Evolutionary conservation across 2,888 invertebrate genomes (phyloP), one percentile per base, ranked within the genome.

Genomic region (Apoda limacodes): DNA sequence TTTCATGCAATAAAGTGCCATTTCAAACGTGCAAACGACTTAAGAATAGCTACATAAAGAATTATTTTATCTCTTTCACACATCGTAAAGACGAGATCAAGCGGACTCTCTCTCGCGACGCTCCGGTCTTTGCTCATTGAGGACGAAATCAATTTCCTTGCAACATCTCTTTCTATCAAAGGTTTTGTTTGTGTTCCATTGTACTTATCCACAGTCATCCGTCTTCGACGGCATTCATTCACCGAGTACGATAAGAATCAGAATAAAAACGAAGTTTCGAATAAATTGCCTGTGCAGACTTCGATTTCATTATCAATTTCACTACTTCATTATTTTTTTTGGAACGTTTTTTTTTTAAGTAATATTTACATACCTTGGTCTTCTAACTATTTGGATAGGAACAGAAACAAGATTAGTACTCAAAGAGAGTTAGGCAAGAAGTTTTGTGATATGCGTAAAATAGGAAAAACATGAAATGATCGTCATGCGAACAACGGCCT

Each of bases 21-120:
- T 75, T 75, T 68, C 52, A 59, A 62, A 59, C 60, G 65, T 56
- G 61, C 60, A 52, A 68, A 69, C 61, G 65, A 62, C 70, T 71
- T 70, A 75, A 74, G 76, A 75, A 78, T 68, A 72, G 76, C 67
- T 66, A 74, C 76, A 67, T 76, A 76, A 78, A 75, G 76, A 76
- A 76, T 70, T 70, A 68, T 67, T 74, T 68, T 74, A 74, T 75
- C 80, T 78, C 80, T 68, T 70, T 78, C 74, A 60, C 75, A 71
- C 76, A 62, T 75, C 67, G 61, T 75, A 67, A 76, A 72, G 66
- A 70, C 61, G 55, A 37, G 49, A 59, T 75, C 56, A 57, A 55
- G 60, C 61, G 55, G 51, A 52, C 75, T n/a, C n/a, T 72, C 71
- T 51, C 61, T 78, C 62, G 53, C 43, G 14, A 30, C 45, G 46